phyloP scores from a whole-genome alignment of 2,888 invertebrate genomes.

The Beris chalybata region DNA sequence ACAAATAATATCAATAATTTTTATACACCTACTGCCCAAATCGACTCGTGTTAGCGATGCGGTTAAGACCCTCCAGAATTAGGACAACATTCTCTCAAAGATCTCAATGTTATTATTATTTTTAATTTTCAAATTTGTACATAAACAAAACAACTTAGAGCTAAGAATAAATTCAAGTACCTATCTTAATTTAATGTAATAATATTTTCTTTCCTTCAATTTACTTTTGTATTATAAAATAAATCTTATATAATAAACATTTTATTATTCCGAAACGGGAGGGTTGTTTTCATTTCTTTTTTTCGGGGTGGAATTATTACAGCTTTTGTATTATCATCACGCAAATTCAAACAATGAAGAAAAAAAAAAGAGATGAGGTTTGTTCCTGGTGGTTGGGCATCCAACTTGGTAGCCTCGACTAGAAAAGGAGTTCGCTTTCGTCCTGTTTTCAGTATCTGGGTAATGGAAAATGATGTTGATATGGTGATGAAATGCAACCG shows the following conservation, averaged over 20 bases:
- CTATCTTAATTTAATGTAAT: slow-evolving; percentile 1
- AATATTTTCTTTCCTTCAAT: background rate
- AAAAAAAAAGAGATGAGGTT: too few relatives aligned
- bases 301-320: too few relatives aligned
- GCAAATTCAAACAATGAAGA: too few relatives aligned
- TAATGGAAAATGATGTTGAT: too few relatives aligned
- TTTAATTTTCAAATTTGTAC: slow-evolving; percentile 15
- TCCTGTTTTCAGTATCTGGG: too few relatives aligned
- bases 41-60: slow-evolving; percentile 20
- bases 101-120: slow-evolving; percentile 13
- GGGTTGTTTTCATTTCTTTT: slow-evolving; percentile 11
- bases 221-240: slow-evolving; percentile 23
- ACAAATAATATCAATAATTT: slow-evolving; percentile 22
- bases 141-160: slow-evolving; percentile 11
- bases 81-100: background rate
- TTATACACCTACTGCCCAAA: slow-evolving; percentile 17
- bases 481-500: too few relatives aligned
- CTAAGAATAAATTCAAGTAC: slow-evolving; percentile 22
- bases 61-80: background rate
- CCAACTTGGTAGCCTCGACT: too few relatives aligned
- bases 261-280: slow-evolving; percentile 15
- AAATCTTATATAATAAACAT: slow-evolving; percentile 24
- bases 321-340: too few relatives aligned
- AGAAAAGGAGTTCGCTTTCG: too few relatives aligned
- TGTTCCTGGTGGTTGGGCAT: too few relatives aligned